These are phyloP conservation scores for Babylonia areolata DNA, from an alignment of 1,140 invertebrate species.

Conservation along the genomic window DNA sequence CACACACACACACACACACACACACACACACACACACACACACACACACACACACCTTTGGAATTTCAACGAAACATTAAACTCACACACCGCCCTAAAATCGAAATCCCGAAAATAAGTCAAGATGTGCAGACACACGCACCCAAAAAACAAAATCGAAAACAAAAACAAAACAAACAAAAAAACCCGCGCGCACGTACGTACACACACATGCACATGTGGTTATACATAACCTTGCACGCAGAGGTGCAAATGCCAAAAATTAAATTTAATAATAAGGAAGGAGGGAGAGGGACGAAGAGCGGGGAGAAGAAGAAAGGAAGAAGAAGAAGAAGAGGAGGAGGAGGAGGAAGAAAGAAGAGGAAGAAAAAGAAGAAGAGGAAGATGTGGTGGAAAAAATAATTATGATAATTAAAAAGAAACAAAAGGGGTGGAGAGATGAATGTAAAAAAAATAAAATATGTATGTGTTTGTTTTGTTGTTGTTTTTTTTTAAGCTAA, in stretches of 20 bases:
- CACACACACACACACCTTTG: conserved; percentile 14
- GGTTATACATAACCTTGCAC: background rate
- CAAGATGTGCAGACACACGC: too few species aligned
- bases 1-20: too few species aligned
- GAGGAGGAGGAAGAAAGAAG: too few species aligned
- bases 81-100: conserved; percentile 2
- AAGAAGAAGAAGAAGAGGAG: background rate
- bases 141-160: too few species aligned
- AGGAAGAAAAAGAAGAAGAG: background rate
- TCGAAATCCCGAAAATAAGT: too few species aligned
- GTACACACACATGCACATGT: background rate
- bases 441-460: too few species aligned
- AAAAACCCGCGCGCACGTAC: conserved; percentile 3
- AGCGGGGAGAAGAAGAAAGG: background rate
- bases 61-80: too few species aligned
- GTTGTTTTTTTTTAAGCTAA: too few species aligned
- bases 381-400: too few species aligned
- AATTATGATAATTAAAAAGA: too few species aligned
- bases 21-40: background rate
- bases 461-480: too few species aligned
- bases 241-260: background rate
- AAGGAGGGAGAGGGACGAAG: background rate
- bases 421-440: too few species aligned
- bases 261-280: background rate
- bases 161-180: conserved; percentile 18